Evolutionary conservation across 1,140 invertebrate species (phyloP).

Genomic region (Bombus balteatus): DNA sequence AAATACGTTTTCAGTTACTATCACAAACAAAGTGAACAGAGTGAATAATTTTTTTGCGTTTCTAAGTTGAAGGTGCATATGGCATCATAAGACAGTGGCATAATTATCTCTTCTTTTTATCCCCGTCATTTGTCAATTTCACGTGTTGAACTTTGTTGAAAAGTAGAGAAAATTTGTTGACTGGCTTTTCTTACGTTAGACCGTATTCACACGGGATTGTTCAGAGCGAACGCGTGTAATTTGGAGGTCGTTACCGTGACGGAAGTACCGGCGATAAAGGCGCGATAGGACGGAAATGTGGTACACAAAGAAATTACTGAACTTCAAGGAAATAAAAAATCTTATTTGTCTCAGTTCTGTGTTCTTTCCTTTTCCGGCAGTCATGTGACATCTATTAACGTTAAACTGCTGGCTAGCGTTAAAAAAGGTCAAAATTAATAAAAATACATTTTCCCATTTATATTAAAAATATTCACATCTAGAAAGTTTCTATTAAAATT

Average conservation of each 20-base stretch:
- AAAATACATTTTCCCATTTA: too few species aligned
- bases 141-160: not conserved
- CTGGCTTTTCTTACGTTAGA: not conserved
- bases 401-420: too few species aligned
- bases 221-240: slow-evolving; percentile 12
- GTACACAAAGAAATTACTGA: slow-evolving; percentile 2
- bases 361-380: too few species aligned
- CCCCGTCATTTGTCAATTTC: not conserved
- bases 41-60: not conserved
- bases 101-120: not conserved
- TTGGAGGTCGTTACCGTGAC: slow-evolving; percentile 25
- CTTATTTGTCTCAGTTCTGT: too few species aligned
- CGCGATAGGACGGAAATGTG: slow-evolving; percentile 17
- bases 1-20: not conserved
- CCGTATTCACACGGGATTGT: not conserved
- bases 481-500: not conserved
- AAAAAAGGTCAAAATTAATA: too few species aligned
- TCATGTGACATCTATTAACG: too few species aligned
- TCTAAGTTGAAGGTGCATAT: not conserved
- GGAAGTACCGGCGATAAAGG: slow-evolving; percentile 12
- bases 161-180: not conserved
- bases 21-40: not conserved
- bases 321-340: slow-evolving; percentile 3
- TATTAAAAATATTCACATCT: not conserved
- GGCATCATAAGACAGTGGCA: not conserved